Evolutionary conservation across 1,140 invertebrate species (phyloP).

Genomic region (Trichonephila clavata): DNA sequence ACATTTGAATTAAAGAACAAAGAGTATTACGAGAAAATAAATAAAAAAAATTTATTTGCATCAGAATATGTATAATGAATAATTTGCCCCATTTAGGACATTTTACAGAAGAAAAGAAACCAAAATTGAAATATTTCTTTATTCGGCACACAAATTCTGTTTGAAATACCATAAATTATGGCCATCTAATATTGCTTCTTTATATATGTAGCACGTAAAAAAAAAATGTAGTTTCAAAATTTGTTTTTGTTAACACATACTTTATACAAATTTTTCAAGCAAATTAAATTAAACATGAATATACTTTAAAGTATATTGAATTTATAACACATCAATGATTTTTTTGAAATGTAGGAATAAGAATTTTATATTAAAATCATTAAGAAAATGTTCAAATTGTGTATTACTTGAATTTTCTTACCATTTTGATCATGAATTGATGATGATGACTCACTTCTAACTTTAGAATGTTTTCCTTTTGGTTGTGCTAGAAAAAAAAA

Average conservation of each 20-base stretch:
- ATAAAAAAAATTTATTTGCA: too few species aligned
- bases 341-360: neutral
- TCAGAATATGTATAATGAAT: too few species aligned
- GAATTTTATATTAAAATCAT: neutral
- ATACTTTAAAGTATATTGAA: neutral
- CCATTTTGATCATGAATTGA: slow-evolving; percentile 77
- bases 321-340: neutral
- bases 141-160: too few species aligned
- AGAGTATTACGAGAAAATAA: too few species aligned
- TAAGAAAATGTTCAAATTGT: neutral
- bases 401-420: neutral
- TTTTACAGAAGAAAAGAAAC: too few species aligned
- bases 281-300: neutral
- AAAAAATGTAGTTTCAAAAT: neutral
- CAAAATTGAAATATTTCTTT: too few species aligned
- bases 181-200: too few species aligned
- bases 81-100: too few species aligned
- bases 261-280: neutral
- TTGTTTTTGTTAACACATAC: neutral
- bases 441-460: slow-evolving; percentile 73
- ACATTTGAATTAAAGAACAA: too few species aligned
- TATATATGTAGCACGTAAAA: too few species aligned
- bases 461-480: slow-evolving; percentile 78
- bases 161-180: too few species aligned
- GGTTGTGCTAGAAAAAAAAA: slow-evolving; percentile 77